A percentile compares a stretch with the other conserved stretches of the same genome.
These are phyloP conservation scores for Drosophila sp. DNA, from an alignment of 1,140 invertebrate species.

Conservation along the genomic window DNA sequence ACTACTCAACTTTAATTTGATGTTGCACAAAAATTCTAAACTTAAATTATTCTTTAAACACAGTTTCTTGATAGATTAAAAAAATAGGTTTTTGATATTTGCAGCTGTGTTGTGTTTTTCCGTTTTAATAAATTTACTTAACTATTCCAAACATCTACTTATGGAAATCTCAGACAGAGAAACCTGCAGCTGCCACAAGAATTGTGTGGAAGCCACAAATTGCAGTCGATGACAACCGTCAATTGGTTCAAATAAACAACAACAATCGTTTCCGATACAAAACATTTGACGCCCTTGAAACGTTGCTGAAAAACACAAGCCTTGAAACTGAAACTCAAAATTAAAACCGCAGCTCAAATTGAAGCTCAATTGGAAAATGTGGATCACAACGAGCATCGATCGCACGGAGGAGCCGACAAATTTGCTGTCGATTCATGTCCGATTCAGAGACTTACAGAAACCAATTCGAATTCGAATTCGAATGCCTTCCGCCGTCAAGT, in stretches of 20 bases:
- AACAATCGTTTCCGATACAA: slow-evolving; percentile 15
- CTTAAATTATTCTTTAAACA: too few relatives aligned
- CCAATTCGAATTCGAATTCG: slow-evolving; percentile 31
- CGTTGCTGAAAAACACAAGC: slow-evolving; percentile 16
- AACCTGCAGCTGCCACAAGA: slow-evolving; percentile 5
- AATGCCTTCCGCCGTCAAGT: slow-evolving; percentile 47
- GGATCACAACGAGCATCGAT: slow-evolving; percentile 11
- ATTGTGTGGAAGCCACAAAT: slow-evolving; percentile 20
- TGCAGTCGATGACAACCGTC: slow-evolving; percentile 22
- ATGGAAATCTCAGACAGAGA: too few relatives aligned
- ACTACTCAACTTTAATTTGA: too few relatives aligned
- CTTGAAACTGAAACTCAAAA: slow-evolving; percentile 28
- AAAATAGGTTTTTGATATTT: too few relatives aligned
- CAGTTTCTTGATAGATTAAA: too few relatives aligned
- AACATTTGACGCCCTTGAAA: slow-evolving; percentile 30
- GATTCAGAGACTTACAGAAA: slow-evolving; percentile 6
- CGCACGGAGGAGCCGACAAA: slow-evolving; percentile 29
- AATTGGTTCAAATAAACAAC: slow-evolving; percentile 10
- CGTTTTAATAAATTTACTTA: too few relatives aligned
- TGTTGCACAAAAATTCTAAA: too few relatives aligned
- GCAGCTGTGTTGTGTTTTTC: too few relatives aligned
- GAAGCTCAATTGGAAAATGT: slow-evolving; percentile 20
- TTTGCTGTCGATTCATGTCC: slow-evolving; percentile 45
- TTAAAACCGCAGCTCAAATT: slow-evolving; percentile 16
- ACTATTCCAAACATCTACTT: too few relatives aligned